Base-by-base conservation (phyloP, 2,113 vertebrate species). In the Neofelis nebulosa region DNA sequence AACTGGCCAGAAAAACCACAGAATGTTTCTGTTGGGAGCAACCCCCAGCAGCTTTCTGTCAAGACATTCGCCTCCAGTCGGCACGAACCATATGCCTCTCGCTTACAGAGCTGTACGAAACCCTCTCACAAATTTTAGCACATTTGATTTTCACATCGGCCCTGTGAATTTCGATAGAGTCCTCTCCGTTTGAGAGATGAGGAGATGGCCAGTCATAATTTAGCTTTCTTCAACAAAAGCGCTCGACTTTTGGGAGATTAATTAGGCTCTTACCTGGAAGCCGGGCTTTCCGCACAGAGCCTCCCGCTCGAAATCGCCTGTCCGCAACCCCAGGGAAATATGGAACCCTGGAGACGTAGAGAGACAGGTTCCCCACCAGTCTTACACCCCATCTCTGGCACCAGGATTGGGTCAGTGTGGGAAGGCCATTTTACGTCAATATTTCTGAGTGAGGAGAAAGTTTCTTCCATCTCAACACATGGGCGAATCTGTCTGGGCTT, bases 81-180 rank as follows among this genome's bases (percentile, higher is more conserved):
- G 90, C 87, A 83, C 15, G 41, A 85, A 61, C 81, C 69, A 74
- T 80, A 87, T n/a, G 57, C 84, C 88, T 97, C 63, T 69, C 7
- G 41, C 91, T 87, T 96, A 61, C 0, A 52, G 65, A 84, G 84
- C 91, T 84, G 95, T 78, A 71, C 66, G 92, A 97, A 96, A 94
- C 88, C 71, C 78, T 91, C 89, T 88, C 76, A 88, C 74, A 95
- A 97, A 94, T 88, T 97, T 93, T 79, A 95, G 82, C 87, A 80
- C 69, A 19, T 80, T 96, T 94, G 93, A 95, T 92, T 95, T 94
- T 96, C 91, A 92, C 69, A 65, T 69, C 88, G 65, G 88, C 84
- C 84, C 93, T 76, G 81, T 93, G 94, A 92, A 95, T 96, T 81
- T 74, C 97, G 74, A 73, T 89, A 74, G 4, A 29, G 52, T 95